These are phyloP conservation scores for Megalops atlanticus DNA, from an alignment of 2,113 vertebrate genomes.

Conservation along the genomic window DNA sequence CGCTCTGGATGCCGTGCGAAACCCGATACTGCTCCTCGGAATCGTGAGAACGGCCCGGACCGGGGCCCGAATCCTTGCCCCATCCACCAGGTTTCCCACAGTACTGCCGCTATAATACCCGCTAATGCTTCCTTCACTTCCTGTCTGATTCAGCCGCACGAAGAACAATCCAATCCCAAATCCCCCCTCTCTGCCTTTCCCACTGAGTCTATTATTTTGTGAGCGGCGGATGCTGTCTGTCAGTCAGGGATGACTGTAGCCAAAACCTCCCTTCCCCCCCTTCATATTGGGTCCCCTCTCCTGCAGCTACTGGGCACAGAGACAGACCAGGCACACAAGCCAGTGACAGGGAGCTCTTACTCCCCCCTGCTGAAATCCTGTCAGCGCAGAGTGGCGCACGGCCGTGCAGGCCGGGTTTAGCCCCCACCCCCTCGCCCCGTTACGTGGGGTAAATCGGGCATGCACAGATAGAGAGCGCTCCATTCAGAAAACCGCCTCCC, in stretches of 20 bases:
- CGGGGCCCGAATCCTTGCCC: not conserved
- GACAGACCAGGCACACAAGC: slow-evolving; percentile 26
- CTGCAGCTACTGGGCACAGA: slow-evolving; percentile 34
- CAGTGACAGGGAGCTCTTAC: not conserved
- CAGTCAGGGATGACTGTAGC: too few species aligned
- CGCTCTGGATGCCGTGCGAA: not conserved
- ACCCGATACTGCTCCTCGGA: not conserved
- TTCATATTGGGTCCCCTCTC: slow-evolving; percentile 24
- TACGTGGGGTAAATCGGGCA: not conserved
- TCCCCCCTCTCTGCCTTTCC: slow-evolving; percentile 22
- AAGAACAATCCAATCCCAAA: slow-evolving; percentile 47
- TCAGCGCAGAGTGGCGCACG: not conserved
- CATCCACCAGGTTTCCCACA: slow-evolving; percentile 43
- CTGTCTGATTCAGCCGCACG: slow-evolving; percentile 59
- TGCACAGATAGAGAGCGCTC: too few species aligned
- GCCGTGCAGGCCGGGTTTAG: not conserved
- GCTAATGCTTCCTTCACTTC: slow-evolving; percentile 59
- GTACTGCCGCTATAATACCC: slow-evolving; percentile 30
- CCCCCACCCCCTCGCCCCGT: not conserved
- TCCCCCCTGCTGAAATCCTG: not conserved
- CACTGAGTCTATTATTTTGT: slow-evolving; percentile 31
- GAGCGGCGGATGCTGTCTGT: slow-evolving; percentile 41
- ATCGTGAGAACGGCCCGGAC: slow-evolving; percentile 37
- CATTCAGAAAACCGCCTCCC: not conserved
- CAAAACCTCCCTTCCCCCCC: not conserved